Conservation (phyloP, 1,140 invertebrate species). For the Papilio dardanus region DNA sequence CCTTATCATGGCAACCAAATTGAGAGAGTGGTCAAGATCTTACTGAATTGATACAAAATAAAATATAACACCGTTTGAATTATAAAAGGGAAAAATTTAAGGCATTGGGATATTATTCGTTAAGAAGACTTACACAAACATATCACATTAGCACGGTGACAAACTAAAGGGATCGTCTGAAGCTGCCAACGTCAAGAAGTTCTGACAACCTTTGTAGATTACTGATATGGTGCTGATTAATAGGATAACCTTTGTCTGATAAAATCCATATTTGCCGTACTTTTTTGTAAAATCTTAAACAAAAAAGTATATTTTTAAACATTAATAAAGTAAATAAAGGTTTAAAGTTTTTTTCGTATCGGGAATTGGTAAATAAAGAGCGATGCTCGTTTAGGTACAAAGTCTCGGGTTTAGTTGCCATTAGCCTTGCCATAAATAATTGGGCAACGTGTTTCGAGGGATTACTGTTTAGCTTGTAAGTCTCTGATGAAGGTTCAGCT, state of each 20-base stretch:
- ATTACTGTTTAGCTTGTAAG: conserved; percentile 74
- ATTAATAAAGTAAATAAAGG: not conserved
- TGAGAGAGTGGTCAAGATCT: conserved; percentile 22
- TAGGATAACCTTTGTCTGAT: not conserved
- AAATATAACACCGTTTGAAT: not conserved
- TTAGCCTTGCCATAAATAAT: conserved; percentile 78
- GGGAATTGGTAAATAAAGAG: conserved; percentile 46
- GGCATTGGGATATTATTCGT: not conserved
- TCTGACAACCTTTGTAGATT: too few relatives aligned
- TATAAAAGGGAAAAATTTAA: not conserved
- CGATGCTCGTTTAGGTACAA: conserved; percentile 53
- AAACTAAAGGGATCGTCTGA: too few relatives aligned
- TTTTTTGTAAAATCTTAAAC: not conserved
- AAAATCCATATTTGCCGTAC: not conserved
- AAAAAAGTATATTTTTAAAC: not conserved
- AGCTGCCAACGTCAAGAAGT: too few relatives aligned
- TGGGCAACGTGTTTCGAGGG: conserved; percentile 73
- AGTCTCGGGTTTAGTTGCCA: conserved; percentile 63
- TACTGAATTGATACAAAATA: not conserved
- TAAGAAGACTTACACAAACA: not conserved
- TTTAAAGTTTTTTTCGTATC: conserved; percentile 22
- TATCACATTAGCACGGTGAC: too few relatives aligned
- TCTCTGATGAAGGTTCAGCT: conserved; percentile 70
- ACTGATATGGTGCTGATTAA: too few relatives aligned
- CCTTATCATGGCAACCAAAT: conserved; percentile 52